Conservation (phyloP, 2,888 invertebrate species). For the Resseliella maxima region DNA sequence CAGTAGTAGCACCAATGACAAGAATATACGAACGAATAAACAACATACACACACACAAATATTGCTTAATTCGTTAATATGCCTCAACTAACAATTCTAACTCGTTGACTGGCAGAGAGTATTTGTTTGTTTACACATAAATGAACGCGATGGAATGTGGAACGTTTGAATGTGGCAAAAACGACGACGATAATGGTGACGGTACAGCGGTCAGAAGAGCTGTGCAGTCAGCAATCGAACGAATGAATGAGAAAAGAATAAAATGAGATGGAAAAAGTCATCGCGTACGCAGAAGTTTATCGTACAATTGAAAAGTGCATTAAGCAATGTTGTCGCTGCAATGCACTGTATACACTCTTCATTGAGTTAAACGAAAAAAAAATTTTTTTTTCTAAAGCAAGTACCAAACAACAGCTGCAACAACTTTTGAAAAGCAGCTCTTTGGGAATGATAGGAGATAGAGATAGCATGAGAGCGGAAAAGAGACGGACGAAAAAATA, state of each 20-base stretch:
- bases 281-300: slow-evolving; percentile 20
- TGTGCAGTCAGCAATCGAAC: background rate
- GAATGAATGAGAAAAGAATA: background rate
- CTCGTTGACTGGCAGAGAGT: slow-evolving; percentile 40
- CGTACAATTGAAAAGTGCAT: slow-evolving; percentile 53
- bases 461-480: background rate
- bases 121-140: slow-evolving; percentile 49
- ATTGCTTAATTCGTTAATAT: slow-evolving; percentile 48
- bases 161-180: background rate
- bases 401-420: slow-evolving; percentile 53
- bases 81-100: slow-evolving; percentile 35
- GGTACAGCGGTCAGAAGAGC: slow-evolving; percentile 2
- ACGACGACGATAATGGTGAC: background rate
- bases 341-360: slow-evolving; percentile 4
- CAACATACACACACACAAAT: background rate
- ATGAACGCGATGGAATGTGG: slow-evolving; percentile 44
- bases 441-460: background rate
- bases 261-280: slow-evolving; percentile 42
- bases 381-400: background rate
- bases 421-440: slow-evolving; percentile 41
- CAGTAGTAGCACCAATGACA: no score
- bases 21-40: background rate
- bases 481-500: background rate
- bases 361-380: background rate
- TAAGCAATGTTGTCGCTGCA: slow-evolving; percentile 44